Conservation (phyloP, 1,140 invertebrate species). For the Forficula auricularia region DNA sequence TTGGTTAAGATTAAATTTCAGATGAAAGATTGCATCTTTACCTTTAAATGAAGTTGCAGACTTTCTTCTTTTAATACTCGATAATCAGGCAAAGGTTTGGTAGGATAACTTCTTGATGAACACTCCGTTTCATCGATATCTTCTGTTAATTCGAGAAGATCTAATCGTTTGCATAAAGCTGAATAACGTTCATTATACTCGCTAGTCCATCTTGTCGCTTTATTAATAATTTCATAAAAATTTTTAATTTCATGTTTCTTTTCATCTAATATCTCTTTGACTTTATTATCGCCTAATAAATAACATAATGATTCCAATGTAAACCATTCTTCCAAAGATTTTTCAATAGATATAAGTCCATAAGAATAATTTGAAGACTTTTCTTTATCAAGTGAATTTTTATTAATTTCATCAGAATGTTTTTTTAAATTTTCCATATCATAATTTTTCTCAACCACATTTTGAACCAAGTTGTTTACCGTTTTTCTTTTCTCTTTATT, state of each 20-base stretch:
- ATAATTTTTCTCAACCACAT: no score
- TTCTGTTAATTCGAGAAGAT: slow-evolving; percentile 34
- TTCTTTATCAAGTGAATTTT: no score
- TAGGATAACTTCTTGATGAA: slow-evolving; percentile 18
- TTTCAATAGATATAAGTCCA: slow-evolving; percentile 21
- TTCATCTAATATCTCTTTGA: slow-evolving; percentile 33
- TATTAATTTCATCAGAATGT: no score
- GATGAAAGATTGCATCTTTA: no score
- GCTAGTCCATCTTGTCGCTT: no score
- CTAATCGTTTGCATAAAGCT: slow-evolving; percentile 32
- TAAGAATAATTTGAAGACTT: no score
- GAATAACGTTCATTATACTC: slow-evolving; percentile 29
- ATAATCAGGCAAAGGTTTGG: slow-evolving; percentile 37
- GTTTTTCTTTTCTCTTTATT: background rate
- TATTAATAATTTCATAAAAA: slow-evolving; percentile 11
- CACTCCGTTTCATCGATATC: slow-evolving; percentile 25
- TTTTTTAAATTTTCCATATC: no score
- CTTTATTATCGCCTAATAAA: slow-evolving; percentile 34
- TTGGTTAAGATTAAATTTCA: no score
- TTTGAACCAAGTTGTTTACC: background rate
- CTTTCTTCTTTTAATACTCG: slow-evolving; percentile 34
- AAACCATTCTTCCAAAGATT: slow-evolving; percentile 37
- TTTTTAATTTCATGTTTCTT: slow-evolving; percentile 30
- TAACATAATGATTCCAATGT: slow-evolving; percentile 35
- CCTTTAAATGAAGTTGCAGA: slow-evolving; percentile 31